Evolutionary conservation across 1,140 invertebrate species (phyloP).

Genomic region (Aphelenchoides besseyi): DNA sequence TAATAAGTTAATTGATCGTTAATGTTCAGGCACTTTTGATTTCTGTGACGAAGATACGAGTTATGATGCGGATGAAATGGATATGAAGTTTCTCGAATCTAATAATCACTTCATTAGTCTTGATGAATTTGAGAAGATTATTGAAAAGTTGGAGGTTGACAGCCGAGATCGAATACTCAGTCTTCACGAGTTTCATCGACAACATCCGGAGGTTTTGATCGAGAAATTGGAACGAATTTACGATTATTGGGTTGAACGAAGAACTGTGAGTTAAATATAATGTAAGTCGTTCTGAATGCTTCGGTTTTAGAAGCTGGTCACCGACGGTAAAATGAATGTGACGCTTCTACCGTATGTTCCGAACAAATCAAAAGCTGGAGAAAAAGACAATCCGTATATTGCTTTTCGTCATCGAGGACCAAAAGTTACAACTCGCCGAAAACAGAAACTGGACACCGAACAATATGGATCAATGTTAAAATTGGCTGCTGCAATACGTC

Average conservation of each 20-base stretch:
- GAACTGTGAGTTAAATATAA: neutral
- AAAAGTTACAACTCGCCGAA: slow-evolving; percentile 50
- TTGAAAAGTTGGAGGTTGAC: slow-evolving; percentile 40
- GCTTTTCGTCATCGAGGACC: slow-evolving; percentile 42
- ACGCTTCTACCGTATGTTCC: slow-evolving; percentile 13
- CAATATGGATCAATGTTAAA: slow-evolving; percentile 18
- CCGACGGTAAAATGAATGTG: neutral
- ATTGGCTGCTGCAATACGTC: slow-evolving; percentile 2
- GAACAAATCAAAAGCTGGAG: neutral
- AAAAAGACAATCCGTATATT: slow-evolving; percentile 40
- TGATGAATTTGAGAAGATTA: slow-evolving; percentile 49
- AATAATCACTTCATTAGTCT: slow-evolving; percentile 28
- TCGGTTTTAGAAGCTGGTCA: slow-evolving; percentile 4
- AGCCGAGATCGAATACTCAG: slow-evolving; percentile 3
- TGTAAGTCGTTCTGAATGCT: neutral
- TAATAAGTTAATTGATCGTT: too few species aligned
- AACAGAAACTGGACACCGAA: slow-evolving; percentile 40
- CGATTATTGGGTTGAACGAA: slow-evolving; percentile 43
- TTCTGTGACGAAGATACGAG: slow-evolving; percentile 14
- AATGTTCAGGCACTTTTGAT: slow-evolving; percentile 12
- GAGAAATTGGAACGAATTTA: slow-evolving; percentile 33
- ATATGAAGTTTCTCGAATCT: slow-evolving; percentile 34
- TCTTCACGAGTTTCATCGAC: neutral
- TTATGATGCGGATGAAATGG: slow-evolving; percentile 48
- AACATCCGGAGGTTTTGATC: slow-evolving; percentile 35